Evolutionary conservation across 2,888 invertebrate species (phyloP).

Genomic region (Phalangium opilio): DNA sequence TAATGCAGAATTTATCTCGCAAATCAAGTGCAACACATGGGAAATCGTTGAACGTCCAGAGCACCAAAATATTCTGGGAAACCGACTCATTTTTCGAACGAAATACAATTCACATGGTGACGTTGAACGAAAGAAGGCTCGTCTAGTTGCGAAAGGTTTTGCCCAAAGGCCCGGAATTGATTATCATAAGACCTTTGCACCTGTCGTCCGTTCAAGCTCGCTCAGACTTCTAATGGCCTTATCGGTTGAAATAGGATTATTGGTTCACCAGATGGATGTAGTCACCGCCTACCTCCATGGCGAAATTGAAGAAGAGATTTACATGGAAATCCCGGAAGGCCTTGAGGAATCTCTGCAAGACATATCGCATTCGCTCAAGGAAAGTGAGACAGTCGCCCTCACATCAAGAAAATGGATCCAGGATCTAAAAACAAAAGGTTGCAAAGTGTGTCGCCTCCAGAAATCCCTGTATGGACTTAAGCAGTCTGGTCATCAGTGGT

Average conservation of each 20-base stretch:
- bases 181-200: slow-evolving; percentile 5
- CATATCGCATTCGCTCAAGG: no score
- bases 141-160: slow-evolving; percentile 5
- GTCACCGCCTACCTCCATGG: slow-evolving; percentile 13
- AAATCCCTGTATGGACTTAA: slow-evolving; percentile 15
- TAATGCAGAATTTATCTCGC: background rate
- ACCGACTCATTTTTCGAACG: background rate
- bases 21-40: background rate
- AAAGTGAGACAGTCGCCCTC: no score
- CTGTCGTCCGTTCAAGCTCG: slow-evolving; percentile 1
- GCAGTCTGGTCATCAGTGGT: slow-evolving; percentile 12
- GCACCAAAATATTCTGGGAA: background rate
- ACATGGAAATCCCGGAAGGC: slow-evolving; percentile 10
- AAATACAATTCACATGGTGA: background rate
- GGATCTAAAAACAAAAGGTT: no score
- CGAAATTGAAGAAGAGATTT: slow-evolving; percentile 11
- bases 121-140: background rate
- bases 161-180: slow-evolving; percentile 1
- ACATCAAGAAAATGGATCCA: no score
- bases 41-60: background rate
- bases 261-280: slow-evolving; percentile 8
- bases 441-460: slow-evolving; percentile 9
- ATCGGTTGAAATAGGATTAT: background rate
- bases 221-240: background rate
- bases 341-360: background rate